These are phyloP conservation scores for Brienomyrus brachyistius DNA, from an alignment of 2,113 vertebrate genomes.

Conservation along the genomic window DNA sequence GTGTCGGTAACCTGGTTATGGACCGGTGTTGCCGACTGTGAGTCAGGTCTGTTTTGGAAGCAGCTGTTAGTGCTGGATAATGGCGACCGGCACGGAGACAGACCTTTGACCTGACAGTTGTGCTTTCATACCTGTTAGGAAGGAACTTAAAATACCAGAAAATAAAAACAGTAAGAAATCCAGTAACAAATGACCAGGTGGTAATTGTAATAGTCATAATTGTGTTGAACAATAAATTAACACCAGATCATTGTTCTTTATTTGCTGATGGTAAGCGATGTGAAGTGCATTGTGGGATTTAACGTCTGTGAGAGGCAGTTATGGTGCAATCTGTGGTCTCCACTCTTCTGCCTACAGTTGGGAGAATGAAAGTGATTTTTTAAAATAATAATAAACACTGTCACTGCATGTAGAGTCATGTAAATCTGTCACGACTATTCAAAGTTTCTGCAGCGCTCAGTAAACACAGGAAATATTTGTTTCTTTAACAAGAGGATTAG, in stretches of 20 bases:
- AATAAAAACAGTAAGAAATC: neutral
- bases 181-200: neutral
- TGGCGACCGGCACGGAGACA: neutral
- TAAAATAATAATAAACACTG: conserved; percentile 54
- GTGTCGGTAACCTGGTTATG: neutral
- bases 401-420: conserved; percentile 47
- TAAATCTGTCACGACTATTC: conserved; percentile 68
- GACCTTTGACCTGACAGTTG: neutral
- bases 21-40: neutral
- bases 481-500: conserved; percentile 42
- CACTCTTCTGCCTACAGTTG: conserved; percentile 33
- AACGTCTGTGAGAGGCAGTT: neutral
- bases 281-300: neutral
- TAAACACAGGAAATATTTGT: conserved; percentile 12
- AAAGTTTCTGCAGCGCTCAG: conserved; percentile 45
- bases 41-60: neutral
- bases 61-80: neutral
- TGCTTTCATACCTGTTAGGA: neutral
- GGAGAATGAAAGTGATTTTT: conserved; percentile 52
- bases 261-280: neutral
- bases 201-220: neutral
- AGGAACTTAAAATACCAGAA: neutral
- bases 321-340: conserved; percentile 25
- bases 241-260: neutral
- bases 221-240: neutral